Base-by-base conservation (phyloP, 2,888 invertebrate genomes). In the Tridacna crocea region DNA sequence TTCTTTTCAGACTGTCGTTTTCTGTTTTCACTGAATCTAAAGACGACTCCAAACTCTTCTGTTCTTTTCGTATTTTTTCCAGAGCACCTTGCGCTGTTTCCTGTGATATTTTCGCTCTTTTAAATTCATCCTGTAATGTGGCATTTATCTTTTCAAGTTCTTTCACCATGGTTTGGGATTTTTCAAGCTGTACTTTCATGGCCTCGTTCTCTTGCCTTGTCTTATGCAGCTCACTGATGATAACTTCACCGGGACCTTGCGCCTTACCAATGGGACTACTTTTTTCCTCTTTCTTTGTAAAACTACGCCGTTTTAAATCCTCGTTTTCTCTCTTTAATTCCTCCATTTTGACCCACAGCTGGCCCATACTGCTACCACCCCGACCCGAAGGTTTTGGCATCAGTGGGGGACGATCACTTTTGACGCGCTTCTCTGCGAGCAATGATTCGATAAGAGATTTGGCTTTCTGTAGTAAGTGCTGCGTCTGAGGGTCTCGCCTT, bases 271-370 rank as follows among this genome's bases (percentile, higher is more conserved):
- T 78, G 2, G 89, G 86, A 22, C 84, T 87, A 8, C 76, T 82
- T 19, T 89, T 83, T 15, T 91, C 89, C 6, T 92, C 88, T 27
- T 81, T 90, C 10, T 85, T 83, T 36, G 85, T 77, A 48, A 85
- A 84, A 6, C 84, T 87, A 63, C 90, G 87, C 60, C 90, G 77
- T 68, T 88, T 88, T 11, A 92, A 87, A 47, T 91, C 90, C 61
- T 92, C 92, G 76, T 92, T 92, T 80, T 92, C 92, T 13, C 91
- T 82, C 75, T 92, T 92, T 63, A 92, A 80, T 74, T 92, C 92
- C 80, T 92, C 92, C 72, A 92, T 83, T 83, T 92, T 92, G 60
- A 92, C 90, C 92, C 92, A 92, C 19, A 92, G 87, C 73, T 92
- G 92, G 0, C 92, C 92, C 92, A 92, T 92, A 26, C 90, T 87